Evolutionary conservation across 2,888 invertebrate genomes (phyloP).

Genomic region (Podotricha telesiphe): DNA sequence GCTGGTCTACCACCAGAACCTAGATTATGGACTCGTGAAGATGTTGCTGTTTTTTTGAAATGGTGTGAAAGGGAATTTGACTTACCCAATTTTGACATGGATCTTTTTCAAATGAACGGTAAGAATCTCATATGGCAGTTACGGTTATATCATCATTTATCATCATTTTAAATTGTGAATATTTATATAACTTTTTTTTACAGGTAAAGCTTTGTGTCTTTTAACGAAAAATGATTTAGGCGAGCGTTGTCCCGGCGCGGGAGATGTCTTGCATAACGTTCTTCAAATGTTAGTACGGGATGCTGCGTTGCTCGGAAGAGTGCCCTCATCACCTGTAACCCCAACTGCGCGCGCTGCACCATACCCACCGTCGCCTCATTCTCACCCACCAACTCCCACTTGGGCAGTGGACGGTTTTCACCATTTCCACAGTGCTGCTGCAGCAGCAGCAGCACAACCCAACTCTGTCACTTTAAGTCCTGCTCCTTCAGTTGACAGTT

Average conservation of each 20-base stretch:
- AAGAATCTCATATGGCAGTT: conserved; percentile 50
- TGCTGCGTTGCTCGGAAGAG: conserved; percentile 89
- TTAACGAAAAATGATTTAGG: conserved; percentile 95
- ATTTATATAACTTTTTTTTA: conserved; percentile 47
- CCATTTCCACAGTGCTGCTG: conserved; percentile 87
- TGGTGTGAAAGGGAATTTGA: conserved; percentile 97
- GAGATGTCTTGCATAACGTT: conserved; percentile 97
- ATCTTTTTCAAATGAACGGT: conserved; percentile 98
- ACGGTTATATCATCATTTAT: background rate
- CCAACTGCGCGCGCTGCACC: conserved; percentile 88
- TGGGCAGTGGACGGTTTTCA: conserved; percentile 86
- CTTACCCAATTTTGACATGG: conserved; percentile 94
- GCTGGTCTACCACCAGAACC: conserved; percentile 93
- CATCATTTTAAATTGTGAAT: background rate
- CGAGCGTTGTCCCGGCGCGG: conserved; percentile 95
- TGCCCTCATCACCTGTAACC: conserved; percentile 92
- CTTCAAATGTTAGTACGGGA: conserved; percentile 93
- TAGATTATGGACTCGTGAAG: conserved; percentile 94
- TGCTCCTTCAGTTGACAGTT: conserved; percentile 94
- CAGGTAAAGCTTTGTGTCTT: conserved; percentile 95
- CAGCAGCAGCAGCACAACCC: conserved; percentile 84
- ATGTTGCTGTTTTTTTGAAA: conserved; percentile 92
- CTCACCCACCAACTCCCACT: conserved; percentile 91
- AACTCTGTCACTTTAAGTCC: conserved; percentile 96
- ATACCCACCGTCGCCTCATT: conserved; percentile 91